Evolutionary conservation across 2,888 invertebrate species (phyloP).

Genomic region (Heliconius charithonia): DNA sequence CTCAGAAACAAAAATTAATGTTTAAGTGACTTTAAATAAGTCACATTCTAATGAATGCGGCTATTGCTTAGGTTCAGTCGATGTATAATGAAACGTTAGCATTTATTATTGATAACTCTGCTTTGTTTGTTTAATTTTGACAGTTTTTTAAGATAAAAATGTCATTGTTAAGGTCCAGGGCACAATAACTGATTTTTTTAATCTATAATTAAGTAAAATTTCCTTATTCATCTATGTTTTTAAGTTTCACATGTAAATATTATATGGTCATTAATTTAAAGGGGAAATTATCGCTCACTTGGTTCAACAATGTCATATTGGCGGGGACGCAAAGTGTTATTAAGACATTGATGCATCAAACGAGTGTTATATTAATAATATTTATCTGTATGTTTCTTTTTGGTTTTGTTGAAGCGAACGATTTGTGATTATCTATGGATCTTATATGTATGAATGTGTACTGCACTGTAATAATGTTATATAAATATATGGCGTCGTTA

Average conservation of each 20-base stretch:
- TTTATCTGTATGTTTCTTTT: not conserved
- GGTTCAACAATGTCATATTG: no score
- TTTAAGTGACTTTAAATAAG: not conserved
- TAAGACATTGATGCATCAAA: no score
- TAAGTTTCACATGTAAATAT: slow-evolving; percentile 25
- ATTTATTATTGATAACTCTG: slow-evolving; percentile 9
- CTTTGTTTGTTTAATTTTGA: not conserved
- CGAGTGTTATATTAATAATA: not conserved
- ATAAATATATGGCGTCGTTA: slow-evolving; percentile 5
- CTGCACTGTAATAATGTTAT: slow-evolving; percentile 15
- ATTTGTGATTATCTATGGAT: slow-evolving; percentile 34
- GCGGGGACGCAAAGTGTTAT: no score
- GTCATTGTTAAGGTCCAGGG: slow-evolving; percentile 27
- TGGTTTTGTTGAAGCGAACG: not conserved
- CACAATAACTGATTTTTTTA: slow-evolving; percentile 27
- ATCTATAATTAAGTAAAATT: slow-evolving; percentile 14
- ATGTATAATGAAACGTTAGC: slow-evolving; percentile 4
- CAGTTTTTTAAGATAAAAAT: not conserved
- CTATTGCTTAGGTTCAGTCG: not conserved
- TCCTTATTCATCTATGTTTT: not conserved
- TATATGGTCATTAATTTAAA: slow-evolving; percentile 11
- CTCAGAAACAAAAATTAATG: no score
- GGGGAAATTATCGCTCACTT: not conserved
- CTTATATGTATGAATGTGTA: slow-evolving; percentile 20
- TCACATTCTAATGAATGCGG: not conserved